Base-by-base conservation (phyloP, 1,140 invertebrate genomes). In the Nymphalis io region DNA sequence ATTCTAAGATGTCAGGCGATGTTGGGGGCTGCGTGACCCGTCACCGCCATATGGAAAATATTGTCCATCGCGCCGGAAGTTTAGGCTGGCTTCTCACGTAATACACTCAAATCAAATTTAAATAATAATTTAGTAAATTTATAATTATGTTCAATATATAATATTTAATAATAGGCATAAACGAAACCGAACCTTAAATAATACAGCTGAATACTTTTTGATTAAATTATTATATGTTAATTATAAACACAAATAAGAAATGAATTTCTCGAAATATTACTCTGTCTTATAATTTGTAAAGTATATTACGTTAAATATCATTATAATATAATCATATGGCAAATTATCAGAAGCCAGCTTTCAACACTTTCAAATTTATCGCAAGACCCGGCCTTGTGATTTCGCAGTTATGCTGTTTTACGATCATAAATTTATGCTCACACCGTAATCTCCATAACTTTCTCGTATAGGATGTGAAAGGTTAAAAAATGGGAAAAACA, bases 11-110 rank as follows among this genome's bases (percentile, higher is more conserved):
- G 64, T 72, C 71, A 64, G 61, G 61, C 46, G 21, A 55, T 51
- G 65, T 66, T 20, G 63, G 61, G 23, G 44, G 65, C 57, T 70
- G 70, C 74, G 74, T 76, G 74, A 76, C 74, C 74, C 71, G 74
- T 73, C 73, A 75, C 51, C 68, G 60, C 67, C 71, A 70, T 68
- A 69, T 68, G 68, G 74, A 70, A 68, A 76, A 76, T 70, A 75
- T 72, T 51, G 61, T 61, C 46, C 60, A 39, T 20, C 59, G 39
- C 67, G n/a, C 21, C 57, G 44, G 42, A 39, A 42, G 21, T 67
- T 68, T 63, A 51, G 46, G 44, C 33, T 18, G 16, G 18, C 46
- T 39, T 42, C 38, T 53, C 44, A 68, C 11, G 20, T 16, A 20
- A 18, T 18, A 48, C 2, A 51, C 8, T 18, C 5, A 10, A 51